phyloP scores from a whole-genome alignment of 2,797 vertebrate genomes.

The Silurus lanzhouensis region DNA sequence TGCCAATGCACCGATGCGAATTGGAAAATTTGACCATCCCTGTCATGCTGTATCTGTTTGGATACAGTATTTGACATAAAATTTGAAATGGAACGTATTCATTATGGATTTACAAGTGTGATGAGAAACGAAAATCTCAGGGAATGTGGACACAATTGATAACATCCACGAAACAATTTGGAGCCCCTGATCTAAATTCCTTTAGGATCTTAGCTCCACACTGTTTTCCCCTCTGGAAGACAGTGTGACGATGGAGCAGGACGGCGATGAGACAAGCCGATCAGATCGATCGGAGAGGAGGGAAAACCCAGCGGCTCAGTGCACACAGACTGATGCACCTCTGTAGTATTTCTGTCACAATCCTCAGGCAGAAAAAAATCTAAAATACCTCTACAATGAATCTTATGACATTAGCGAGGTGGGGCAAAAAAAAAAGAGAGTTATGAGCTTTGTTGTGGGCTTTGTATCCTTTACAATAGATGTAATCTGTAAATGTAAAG shows the following conservation, averaged over 20 bases:
- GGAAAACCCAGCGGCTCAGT: neutral
- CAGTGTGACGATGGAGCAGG: neutral
- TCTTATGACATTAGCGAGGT: neutral
- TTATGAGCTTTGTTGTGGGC: conserved; percentile 12
- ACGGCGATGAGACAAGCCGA: neutral
- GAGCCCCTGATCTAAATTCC: neutral
- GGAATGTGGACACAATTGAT: neutral
- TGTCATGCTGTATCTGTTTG: too few species aligned
- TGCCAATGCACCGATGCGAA: too few species aligned
- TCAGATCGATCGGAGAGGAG: neutral
- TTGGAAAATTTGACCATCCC: too few species aligned
- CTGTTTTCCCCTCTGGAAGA: neutral
- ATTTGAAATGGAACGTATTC: neutral
- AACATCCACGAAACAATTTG: neutral
- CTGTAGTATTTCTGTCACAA: conserved; percentile 15
- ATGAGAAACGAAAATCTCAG: neutral
- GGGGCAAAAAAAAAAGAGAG: neutral
- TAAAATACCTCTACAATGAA: neutral
- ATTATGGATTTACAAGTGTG: neutral
- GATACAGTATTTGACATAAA: too few species aligned
- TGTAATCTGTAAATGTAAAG: conserved; percentile 20
- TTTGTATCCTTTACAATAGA: neutral
- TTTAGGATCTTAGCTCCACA: too few species aligned
- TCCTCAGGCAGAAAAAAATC: neutral
- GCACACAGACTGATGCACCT: conserved; percentile 20